A percentile compares a stretch with the other conserved stretches of the same genome.
Conservation (phyloP, 1,140 invertebrate species). For the Calosoma granatense region DNA sequence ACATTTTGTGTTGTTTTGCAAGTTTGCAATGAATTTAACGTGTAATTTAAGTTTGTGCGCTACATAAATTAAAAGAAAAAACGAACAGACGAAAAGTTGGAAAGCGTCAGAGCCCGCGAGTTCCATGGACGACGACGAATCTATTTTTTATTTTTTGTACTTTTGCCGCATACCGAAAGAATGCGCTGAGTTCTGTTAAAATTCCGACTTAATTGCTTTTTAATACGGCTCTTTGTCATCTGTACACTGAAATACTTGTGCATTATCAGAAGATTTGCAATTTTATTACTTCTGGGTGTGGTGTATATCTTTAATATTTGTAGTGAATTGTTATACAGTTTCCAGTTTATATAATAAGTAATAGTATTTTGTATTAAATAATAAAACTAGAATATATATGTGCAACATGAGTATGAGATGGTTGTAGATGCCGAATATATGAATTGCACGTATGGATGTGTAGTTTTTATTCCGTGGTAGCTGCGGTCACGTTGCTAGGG, state of each 20-base stretch:
- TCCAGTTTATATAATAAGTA: not conserved
- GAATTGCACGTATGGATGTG: too few relatives aligned
- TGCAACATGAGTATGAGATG: too few relatives aligned
- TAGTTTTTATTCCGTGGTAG: too few relatives aligned
- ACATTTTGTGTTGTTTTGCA: not conserved
- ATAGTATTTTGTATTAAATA: not conserved
- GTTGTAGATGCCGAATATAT: too few relatives aligned
- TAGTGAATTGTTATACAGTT: not conserved
- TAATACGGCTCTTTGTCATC: constrained; percentile 21
- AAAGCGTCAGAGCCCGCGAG: too few relatives aligned
- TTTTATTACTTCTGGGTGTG: too few relatives aligned
- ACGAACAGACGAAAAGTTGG: not conserved
- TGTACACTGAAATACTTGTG: constrained; percentile 3
- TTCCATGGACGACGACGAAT: not conserved
- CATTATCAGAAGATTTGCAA: too few relatives aligned
- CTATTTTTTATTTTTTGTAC: not conserved
- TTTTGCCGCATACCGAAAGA: not conserved
- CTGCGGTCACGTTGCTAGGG: not conserved
- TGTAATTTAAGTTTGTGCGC: not conserved
- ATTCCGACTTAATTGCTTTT: constrained; percentile 23
- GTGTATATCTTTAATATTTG: too few relatives aligned
- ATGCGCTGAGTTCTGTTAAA: constrained; percentile 20
- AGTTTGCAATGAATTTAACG: not conserved
- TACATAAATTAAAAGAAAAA: not conserved
- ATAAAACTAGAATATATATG: too few relatives aligned